Percentiles rank a stretch among this genome's conserved stretches.
These are phyloP conservation scores for Epinephelus malabaricus DNA, from an alignment of 2,797 vertebrate species.

Conservation along the genomic window DNA sequence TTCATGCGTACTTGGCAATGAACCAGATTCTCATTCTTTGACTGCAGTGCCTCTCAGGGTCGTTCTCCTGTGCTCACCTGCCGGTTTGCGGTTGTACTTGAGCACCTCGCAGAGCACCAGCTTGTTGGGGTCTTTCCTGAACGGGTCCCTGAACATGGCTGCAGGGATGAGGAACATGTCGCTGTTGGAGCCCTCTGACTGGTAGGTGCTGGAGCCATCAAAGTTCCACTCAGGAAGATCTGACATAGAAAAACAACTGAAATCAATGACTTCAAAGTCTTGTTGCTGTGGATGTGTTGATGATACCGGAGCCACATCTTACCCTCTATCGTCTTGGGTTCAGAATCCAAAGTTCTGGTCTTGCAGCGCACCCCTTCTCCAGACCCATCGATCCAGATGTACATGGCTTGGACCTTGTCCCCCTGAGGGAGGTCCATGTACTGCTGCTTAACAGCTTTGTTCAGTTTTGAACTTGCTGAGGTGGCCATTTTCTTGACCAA, in stretches of 20 bases:
- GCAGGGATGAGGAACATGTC: slow-evolving; percentile 95
- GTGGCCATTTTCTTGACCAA: slow-evolving; percentile 88
- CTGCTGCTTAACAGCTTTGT: slow-evolving; percentile 93
- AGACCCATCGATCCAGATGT: slow-evolving; percentile 96
- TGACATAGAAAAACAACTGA: slow-evolving; percentile 50
- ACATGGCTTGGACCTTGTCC: slow-evolving; percentile 93
- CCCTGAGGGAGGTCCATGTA: slow-evolving; percentile 95
- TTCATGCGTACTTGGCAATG: no score
- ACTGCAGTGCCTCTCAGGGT: rapidly evolving
- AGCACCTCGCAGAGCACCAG: slow-evolving; percentile 95
- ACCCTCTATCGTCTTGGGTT: slow-evolving; percentile 94
- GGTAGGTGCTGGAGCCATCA: slow-evolving; percentile 95
- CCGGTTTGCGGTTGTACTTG: slow-evolving; percentile 93
- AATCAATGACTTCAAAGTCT: background rate
- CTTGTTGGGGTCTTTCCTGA: slow-evolving; percentile 96
- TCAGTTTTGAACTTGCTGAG: slow-evolving; percentile 91
- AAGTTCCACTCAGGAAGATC: slow-evolving; percentile 98
- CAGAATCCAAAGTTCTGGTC: slow-evolving; percentile 92
- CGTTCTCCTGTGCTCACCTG: slow-evolving; percentile 81
- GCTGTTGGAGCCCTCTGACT: slow-evolving; percentile 96
- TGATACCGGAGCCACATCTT: slow-evolving; percentile 18
- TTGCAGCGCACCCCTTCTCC: slow-evolving; percentile 96
- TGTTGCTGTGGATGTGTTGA: background rate
- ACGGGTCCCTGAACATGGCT: slow-evolving; percentile 96
- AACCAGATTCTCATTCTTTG: background rate